phyloP scores from a whole-genome alignment of 2,888 invertebrate genomes.

The Limnephilus rhombicus region DNA sequence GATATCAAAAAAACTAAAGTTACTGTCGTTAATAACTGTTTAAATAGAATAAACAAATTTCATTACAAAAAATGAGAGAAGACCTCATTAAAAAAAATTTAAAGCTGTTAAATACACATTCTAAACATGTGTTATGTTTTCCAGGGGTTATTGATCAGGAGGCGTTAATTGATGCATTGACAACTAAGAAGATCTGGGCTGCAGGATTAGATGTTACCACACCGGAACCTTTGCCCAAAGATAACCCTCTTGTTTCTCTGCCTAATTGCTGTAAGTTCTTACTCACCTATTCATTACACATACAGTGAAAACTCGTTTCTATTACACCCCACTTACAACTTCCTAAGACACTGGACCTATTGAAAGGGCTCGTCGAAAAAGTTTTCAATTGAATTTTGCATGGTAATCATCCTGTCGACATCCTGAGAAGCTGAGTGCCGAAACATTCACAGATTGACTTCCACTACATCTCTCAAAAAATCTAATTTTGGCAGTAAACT shows the following conservation, averaged over 20 bases:
- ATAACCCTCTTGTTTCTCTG: conserved; percentile 87
- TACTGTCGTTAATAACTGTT: no score
- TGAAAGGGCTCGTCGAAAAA: neutral
- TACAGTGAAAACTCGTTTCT: neutral
- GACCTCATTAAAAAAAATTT: neutral
- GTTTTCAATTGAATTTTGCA: neutral
- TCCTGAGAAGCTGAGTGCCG: neutral
- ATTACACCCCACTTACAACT: no score
- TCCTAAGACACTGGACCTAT: neutral
- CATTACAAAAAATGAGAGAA: no score
- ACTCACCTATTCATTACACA: neutral
- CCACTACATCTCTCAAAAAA: no score
- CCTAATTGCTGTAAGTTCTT: conserved; percentile 86
- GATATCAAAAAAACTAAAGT: no score
- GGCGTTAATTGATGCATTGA: conserved; percentile 87
- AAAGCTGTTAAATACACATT: neutral
- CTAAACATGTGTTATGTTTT: conserved; percentile 54
- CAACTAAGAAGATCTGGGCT: conserved; percentile 85
- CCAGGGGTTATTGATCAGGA: conserved; percentile 87
- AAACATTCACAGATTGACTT: no score
- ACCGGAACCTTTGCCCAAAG: conserved; percentile 92
- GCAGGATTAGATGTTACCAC: conserved; percentile 95
- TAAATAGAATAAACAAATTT: no score
- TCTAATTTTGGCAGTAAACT: no score
- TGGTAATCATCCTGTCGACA: neutral